phyloP scores from a whole-genome alignment of 2,888 invertebrate genomes.

The Listrodromus nycthemerus region DNA sequence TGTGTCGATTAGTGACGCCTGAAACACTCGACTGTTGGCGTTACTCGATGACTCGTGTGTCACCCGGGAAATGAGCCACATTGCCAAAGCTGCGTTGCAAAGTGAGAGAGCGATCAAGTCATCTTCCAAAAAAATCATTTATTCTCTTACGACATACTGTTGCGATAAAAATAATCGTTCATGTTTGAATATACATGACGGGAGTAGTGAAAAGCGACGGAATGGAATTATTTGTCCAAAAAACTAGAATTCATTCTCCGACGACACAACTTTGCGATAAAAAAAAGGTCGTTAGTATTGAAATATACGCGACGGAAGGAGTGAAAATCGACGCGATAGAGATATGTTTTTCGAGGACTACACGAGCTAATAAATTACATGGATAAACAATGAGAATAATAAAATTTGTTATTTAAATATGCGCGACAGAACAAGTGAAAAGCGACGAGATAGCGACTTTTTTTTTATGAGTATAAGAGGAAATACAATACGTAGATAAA shows the following conservation, averaged over 20 bases:
- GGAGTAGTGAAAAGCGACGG: constrained; percentile 53
- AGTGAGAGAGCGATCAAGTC: constrained; percentile 55
- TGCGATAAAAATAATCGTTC: neutral
- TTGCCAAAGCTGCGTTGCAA: constrained; percentile 62
- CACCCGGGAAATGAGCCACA: constrained; percentile 65
- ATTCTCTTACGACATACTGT: no score
- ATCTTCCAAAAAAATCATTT: constrained; percentile 4
- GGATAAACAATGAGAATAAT: neutral
- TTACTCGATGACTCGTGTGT: constrained; percentile 45
- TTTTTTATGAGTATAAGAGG: neutral
- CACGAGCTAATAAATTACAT: neutral
- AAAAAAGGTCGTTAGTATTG: neutral
- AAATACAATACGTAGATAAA: neutral
- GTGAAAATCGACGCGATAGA: constrained; percentile 50
- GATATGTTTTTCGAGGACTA: neutral
- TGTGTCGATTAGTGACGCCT: constrained; percentile 70
- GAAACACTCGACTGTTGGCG: constrained; percentile 56
- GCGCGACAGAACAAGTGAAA: constrained; percentile 54
- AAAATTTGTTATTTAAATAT: neutral
- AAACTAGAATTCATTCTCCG: neutral
- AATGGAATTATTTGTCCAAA: constrained; percentile 1
- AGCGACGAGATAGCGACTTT: neutral
- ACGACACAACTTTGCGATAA: neutral
- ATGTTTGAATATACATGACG: neutral
- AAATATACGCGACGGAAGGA: neutral